Conservation (phyloP, 2,113 vertebrate species). For the Pipa parva region DNA sequence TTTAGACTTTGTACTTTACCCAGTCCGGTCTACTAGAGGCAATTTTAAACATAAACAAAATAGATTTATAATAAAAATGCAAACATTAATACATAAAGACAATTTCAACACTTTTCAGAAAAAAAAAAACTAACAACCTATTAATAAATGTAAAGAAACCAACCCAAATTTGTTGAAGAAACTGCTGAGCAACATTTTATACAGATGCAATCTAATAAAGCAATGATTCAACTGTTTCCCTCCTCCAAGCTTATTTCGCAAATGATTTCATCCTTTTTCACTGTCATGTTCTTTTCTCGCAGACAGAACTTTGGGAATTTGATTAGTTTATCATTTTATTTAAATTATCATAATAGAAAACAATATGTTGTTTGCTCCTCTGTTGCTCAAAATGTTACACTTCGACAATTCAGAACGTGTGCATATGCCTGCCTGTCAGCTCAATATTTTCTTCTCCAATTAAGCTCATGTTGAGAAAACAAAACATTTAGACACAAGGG, state of each 20-base stretch:
- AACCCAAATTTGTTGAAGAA: background rate
- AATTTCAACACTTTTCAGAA: no score
- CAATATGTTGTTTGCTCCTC: background rate
- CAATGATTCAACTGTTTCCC: background rate
- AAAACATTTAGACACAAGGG: background rate
- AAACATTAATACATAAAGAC: no score
- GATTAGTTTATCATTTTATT: background rate
- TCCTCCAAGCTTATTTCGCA: background rate
- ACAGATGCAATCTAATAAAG: background rate
- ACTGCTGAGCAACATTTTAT: background rate
- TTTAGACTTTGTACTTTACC: no score
- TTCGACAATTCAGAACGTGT: background rate
- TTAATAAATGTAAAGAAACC: no score
- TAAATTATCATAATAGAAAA: background rate
- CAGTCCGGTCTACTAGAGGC: no score
- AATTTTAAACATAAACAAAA: no score
- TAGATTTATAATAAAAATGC: no score
- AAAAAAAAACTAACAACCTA: no score
- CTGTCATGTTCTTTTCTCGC: background rate
- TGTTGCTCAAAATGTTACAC: background rate
- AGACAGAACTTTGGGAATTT: background rate
- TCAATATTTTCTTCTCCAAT: constrained; percentile 1
- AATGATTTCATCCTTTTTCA: background rate
- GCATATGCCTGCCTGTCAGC: background rate
- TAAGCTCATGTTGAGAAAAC: background rate